A percentile compares a stretch with the other conserved stretches of the same genome.
phyloP scores from a whole-genome alignment of 2,888 invertebrate genomes.

The Mythimna loreyi region DNA sequence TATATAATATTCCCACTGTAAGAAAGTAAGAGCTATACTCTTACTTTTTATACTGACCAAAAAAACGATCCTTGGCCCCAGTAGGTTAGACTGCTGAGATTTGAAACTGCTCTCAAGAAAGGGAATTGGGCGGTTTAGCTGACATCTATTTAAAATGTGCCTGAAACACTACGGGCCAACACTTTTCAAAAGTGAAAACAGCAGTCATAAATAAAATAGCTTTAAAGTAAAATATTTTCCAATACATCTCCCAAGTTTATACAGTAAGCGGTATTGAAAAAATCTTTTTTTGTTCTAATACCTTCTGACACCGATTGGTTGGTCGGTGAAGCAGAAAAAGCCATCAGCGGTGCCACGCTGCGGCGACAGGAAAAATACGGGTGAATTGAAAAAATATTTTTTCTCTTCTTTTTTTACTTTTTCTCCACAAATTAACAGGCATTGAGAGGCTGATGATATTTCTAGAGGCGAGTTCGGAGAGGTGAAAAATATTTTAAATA shows the following conservation, averaged over 20 bases:
- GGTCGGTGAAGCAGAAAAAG: slow-evolving; percentile 46
- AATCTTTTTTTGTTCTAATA: slow-evolving; percentile 31
- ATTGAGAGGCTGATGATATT: slow-evolving; percentile 33
- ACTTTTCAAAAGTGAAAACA: no score
- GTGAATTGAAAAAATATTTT: slow-evolving; percentile 34
- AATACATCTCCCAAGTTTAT: not conserved
- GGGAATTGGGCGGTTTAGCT: no score
- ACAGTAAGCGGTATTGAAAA: slow-evolving; percentile 1
- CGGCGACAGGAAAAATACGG: slow-evolving; percentile 29
- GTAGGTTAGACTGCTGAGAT: no score
- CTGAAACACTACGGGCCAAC: no score
- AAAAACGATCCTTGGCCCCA: no score
- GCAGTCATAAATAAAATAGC: not conserved
- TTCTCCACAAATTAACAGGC: slow-evolving; percentile 29
- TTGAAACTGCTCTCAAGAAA: no score
- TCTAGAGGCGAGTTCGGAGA: not conserved
- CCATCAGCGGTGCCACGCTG: slow-evolving; percentile 32
- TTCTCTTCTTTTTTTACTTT: slow-evolving; percentile 18
- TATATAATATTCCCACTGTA: no score
- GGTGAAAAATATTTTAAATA: not conserved
- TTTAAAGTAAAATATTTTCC: not conserved
- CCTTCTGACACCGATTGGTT: slow-evolving; percentile 28
- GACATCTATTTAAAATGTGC: no score
- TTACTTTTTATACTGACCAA: no score
- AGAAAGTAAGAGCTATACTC: no score